A percentile compares a stretch with the other conserved stretches of the same genome.
phyloP scores from a whole-genome alignment of 2,888 invertebrate genomes.

The Scaptomyza tumidula region DNA sequence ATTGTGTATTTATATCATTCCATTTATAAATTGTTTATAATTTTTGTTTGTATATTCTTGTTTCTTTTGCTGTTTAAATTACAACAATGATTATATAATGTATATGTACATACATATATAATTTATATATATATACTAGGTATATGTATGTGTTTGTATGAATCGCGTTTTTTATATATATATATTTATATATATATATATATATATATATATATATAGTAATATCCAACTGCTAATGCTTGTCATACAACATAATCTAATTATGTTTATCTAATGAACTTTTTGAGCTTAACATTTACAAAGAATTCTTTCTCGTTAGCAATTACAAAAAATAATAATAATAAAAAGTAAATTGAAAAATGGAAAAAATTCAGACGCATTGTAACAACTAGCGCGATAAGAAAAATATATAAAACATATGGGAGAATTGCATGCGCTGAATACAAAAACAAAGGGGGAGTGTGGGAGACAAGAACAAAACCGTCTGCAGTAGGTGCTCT shows the following conservation, averaged over 20 bases:
- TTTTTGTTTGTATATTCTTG: constrained; percentile 22
- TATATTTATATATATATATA: constrained; percentile 57
- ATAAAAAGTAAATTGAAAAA: constrained; percentile 45
- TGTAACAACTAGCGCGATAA: constrained; percentile 49
- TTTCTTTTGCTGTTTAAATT: constrained; percentile 59
- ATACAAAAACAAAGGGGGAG: constrained; percentile 2
- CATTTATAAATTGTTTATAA: constrained; percentile 55
- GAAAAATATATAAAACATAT: constrained; percentile 37
- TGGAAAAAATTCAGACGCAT: constrained; percentile 41
- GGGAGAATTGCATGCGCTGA: constrained; percentile 17
- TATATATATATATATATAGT: constrained; percentile 54
- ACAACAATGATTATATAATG: constrained; percentile 75
- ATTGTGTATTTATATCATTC: constrained; percentile 59
- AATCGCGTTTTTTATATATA: constrained; percentile 46
- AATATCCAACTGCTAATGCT: constrained; percentile 69
- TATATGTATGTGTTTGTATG: constrained; percentile 60
- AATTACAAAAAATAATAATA: constrained; percentile 53
- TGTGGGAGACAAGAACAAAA: constrained; percentile 8
- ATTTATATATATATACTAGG: constrained; percentile 60
- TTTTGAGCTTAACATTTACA: constrained; percentile 81
- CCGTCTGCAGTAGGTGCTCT: constrained; percentile 31
- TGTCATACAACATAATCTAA: constrained; percentile 79
- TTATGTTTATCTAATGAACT: constrained; percentile 76
- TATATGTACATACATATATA: constrained; percentile 58
- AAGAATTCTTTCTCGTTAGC: constrained; percentile 64